phyloP scores from a whole-genome alignment of 2,888 invertebrate genomes.

The Caenorhabditis zanzibari region DNA sequence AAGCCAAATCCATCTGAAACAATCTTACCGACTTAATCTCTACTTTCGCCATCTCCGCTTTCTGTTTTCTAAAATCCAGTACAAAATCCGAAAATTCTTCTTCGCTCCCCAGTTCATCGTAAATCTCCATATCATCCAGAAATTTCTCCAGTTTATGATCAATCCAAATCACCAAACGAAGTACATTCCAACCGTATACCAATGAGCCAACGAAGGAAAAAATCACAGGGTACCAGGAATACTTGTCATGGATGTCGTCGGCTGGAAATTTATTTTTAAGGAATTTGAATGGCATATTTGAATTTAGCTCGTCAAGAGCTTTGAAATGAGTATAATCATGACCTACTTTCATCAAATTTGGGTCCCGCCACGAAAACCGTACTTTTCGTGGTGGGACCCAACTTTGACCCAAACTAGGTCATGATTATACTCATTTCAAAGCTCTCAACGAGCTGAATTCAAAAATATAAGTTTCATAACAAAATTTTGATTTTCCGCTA shows the following conservation, averaged over 20 bases:
- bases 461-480: constrained; percentile 4
- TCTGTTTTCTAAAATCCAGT: constrained; percentile 49
- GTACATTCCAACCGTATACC: constrained; percentile 51
- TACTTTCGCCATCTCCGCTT: constrained; percentile 13
- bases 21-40: constrained; percentile 51
- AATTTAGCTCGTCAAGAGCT: constrained; percentile 5
- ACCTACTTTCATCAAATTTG: neutral
- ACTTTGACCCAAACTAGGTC: neutral
- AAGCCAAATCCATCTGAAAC: neutral
- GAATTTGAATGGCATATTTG: neutral
- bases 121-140: constrained; percentile 49
- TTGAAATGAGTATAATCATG: neutral
- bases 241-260: constrained; percentile 38
- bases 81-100: constrained; percentile 61
- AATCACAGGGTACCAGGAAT: constrained; percentile 57
- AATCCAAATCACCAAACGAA: constrained; percentile 37
- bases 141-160: constrained; percentile 49
- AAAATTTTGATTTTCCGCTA: too few species aligned
- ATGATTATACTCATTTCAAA: neutral
- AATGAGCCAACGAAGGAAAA: constrained; percentile 44
- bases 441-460: neutral
- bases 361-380: too few species aligned
- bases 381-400: neutral
- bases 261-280: constrained; percentile 4
- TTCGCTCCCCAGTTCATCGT: constrained; percentile 37